Conservation (phyloP, 2,113 vertebrate genomes). For the Ginglymostoma cirratum region DNA sequence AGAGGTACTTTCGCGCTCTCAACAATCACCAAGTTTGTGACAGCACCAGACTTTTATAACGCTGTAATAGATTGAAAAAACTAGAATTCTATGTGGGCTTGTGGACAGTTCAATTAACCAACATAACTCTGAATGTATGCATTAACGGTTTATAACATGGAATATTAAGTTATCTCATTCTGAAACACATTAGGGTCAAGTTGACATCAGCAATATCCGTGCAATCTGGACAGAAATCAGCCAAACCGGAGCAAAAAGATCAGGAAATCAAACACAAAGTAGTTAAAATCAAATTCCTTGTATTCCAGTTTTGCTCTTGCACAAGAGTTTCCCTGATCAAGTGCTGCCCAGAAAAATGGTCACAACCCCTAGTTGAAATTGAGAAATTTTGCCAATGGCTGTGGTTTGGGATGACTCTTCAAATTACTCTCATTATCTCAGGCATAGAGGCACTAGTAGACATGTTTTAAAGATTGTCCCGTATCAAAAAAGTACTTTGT, state of each 20-base stretch:
- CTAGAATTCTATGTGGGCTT: neutral
- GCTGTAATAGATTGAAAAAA: neutral
- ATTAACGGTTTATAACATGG: neutral
- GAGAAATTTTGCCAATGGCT: neutral
- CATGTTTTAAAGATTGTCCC: neutral
- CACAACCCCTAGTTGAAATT: neutral
- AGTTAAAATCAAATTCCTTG: neutral
- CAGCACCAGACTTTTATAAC: neutral
- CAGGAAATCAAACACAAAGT: neutral
- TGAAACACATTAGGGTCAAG: neutral
- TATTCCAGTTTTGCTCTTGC: neutral
- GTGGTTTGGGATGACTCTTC: neutral
- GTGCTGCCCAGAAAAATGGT: neutral
- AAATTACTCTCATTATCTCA: neutral
- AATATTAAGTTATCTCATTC: neutral
- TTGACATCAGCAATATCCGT: neutral
- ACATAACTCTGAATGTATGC: too few relatives aligned
- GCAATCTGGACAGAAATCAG: neutral
- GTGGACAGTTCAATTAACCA: neutral
- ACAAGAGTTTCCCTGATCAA: neutral
- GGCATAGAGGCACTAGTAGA: neutral
- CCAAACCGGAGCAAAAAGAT: neutral
- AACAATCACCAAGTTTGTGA: neutral
- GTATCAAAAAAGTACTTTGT: neutral
- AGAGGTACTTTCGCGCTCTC: neutral